These are phyloP conservation scores for Apolygus lucorum DNA, from an alignment of 1,140 invertebrate genomes.

Conservation along the genomic window DNA sequence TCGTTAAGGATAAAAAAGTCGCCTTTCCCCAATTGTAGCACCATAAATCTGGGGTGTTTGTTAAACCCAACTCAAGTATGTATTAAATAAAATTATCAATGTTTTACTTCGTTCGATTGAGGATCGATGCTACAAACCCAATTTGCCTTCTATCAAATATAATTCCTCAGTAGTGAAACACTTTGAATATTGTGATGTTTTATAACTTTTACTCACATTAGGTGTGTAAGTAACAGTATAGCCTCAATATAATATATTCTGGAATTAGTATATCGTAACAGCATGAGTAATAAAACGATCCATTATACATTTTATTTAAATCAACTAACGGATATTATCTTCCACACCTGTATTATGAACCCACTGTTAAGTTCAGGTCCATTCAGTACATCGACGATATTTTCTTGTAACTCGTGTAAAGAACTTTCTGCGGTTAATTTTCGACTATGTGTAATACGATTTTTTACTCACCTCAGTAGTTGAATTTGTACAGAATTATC, in stretches of 20 bases:
- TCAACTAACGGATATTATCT: not conserved
- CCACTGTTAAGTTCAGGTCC: not conserved
- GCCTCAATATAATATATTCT: too few species aligned
- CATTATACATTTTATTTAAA: not conserved
- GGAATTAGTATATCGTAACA: not conserved
- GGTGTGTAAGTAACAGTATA: too few species aligned
- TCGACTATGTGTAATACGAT: not conserved
- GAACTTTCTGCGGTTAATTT: not conserved
- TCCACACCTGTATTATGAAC: not conserved
- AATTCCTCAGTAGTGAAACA: not conserved
- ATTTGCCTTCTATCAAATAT: not conserved
- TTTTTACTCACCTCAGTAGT: constrained; percentile 5
- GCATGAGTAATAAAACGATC: not conserved
- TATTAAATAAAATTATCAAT: too few species aligned
- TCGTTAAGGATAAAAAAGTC: too few species aligned
- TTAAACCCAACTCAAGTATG: too few species aligned
- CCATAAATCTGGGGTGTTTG: too few species aligned
- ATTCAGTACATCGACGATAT: not conserved
- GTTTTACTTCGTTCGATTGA: too few species aligned
- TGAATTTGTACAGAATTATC: not conserved
- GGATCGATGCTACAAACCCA: too few species aligned
- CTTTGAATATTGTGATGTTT: not conserved
- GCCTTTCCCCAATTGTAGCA: too few species aligned
- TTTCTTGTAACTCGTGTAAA: not conserved
- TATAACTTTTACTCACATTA: not conserved